Percentiles rank a stretch among this genome's conserved stretches.
phyloP scores from a whole-genome alignment of 2,113 vertebrate species.

The Corythoichthys haematopterus region DNA sequence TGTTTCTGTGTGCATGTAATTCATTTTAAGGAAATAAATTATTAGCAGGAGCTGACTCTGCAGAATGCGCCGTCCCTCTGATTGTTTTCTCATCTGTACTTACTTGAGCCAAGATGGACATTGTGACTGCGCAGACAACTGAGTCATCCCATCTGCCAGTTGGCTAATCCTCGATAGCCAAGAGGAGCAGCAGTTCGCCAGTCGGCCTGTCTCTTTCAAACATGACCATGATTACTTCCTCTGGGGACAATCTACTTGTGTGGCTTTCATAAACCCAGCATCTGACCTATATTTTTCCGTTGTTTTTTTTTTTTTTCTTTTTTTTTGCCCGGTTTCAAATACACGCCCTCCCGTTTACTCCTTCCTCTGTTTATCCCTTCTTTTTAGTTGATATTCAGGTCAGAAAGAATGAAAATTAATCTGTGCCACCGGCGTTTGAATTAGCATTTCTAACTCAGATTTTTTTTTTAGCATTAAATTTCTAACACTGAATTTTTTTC shows the following conservation, averaged over 20 bases:
- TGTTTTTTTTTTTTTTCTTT: constrained; percentile 20
- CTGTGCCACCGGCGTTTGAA: too few species aligned
- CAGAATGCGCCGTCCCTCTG: constrained; percentile 11
- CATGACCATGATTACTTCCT: constrained; percentile 47
- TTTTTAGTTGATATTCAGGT: constrained; percentile 67
- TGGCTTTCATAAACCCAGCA: constrained; percentile 39
- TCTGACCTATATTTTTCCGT: constrained; percentile 56
- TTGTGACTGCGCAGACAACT: constrained; percentile 33
- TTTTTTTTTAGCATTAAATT: too few species aligned
- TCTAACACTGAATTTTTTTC: too few species aligned
- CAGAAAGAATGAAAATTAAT: constrained; percentile 14
- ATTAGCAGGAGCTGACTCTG: constrained; percentile 3
- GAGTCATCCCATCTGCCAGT: constrained; percentile 49
- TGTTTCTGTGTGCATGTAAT: constrained; percentile 15
- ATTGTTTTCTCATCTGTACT: constrained; percentile 31
- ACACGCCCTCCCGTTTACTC: constrained; percentile 1
- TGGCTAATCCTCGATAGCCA: constrained; percentile 26
- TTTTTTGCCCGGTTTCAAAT: constrained; percentile 23
- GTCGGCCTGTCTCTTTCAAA: constrained; percentile 39
- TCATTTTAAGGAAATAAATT: constrained; percentile 26
- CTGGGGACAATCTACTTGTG: constrained; percentile 44
- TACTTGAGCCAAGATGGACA: constrained; percentile 7
- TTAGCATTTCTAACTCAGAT: too few species aligned
- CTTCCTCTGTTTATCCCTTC: background rate
- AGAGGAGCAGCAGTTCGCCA: constrained; percentile 14